Conservation (phyloP, 2,113 vertebrate species). For the Triplophysa siluroides region DNA sequence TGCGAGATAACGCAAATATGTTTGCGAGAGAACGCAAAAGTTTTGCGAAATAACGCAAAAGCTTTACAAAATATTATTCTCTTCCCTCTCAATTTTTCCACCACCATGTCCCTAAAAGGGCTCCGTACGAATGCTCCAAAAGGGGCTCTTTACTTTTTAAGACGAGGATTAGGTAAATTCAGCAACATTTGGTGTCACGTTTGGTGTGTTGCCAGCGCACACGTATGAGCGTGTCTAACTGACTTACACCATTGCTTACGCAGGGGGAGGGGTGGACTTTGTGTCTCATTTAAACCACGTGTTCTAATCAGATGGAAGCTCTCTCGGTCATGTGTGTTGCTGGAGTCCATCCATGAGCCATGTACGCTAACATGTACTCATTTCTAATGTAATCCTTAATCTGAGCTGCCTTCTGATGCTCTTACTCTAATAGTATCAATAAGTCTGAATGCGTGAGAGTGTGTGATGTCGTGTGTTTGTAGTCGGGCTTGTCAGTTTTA, state of each 20-base stretch:
- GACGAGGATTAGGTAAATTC: slow-evolving; percentile 18
- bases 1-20: too few relatives aligned
- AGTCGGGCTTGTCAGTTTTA: slow-evolving; percentile 24
- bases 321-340: background rate
- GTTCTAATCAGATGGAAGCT: slow-evolving; percentile 20
- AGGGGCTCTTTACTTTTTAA: too few relatives aligned
- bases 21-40: too few relatives aligned
- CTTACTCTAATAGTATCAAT: slow-evolving; percentile 52
- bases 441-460: slow-evolving; percentile 20
- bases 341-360: slow-evolving; percentile 45
- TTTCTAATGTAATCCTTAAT: slow-evolving; percentile 59
- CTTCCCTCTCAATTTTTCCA: too few relatives aligned
- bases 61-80: too few relatives aligned
- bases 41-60: too few relatives aligned
- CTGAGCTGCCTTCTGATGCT: slow-evolving; percentile 47
- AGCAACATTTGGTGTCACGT: slow-evolving; percentile 30
- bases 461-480: slow-evolving; percentile 4
- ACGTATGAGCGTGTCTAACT: slow-evolving; percentile 19
- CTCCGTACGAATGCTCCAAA: too few relatives aligned
- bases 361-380: slow-evolving; percentile 48
- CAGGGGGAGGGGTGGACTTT: slow-evolving; percentile 14
- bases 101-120: too few relatives aligned
- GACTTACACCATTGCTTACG: slow-evolving; percentile 18
- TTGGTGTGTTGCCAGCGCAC: background rate
- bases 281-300: slow-evolving; percentile 34